Evolutionary conservation across 1,140 invertebrate genomes (phyloP).

Genomic region (Philopotamus ludificatus): DNA sequence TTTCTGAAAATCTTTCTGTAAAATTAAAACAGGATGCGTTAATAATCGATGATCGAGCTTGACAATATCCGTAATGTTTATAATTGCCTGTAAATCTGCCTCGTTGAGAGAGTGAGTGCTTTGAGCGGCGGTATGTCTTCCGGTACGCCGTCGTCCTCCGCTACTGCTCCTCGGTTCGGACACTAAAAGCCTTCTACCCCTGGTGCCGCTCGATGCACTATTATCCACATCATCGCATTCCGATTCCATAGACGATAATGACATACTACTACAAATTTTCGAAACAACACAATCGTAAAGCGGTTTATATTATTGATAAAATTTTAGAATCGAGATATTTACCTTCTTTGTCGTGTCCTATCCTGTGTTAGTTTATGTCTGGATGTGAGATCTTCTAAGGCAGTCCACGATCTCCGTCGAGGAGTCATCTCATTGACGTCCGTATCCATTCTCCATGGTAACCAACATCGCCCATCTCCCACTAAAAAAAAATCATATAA

Average conservation of each 20-base stretch:
- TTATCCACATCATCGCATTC: constrained; percentile 64
- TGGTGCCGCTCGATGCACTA: constrained; percentile 48
- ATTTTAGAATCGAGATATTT: constrained; percentile 32
- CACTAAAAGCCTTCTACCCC: constrained; percentile 43
- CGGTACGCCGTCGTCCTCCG: constrained; percentile 44
- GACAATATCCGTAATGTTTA: background rate
- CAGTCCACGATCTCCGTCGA: constrained; percentile 78
- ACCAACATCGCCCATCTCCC: constrained; percentile 46
- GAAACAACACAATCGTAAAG: too few species aligned
- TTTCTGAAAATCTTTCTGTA: constrained; percentile 61
- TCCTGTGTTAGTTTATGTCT: constrained; percentile 50
- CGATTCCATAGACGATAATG: constrained; percentile 72
- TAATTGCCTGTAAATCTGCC: constrained; percentile 73
- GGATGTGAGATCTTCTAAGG: constrained; percentile 64
- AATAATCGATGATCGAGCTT: background rate
- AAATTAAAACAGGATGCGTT: constrained; percentile 4
- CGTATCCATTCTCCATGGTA: constrained; percentile 51
- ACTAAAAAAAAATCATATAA: constrained; percentile 29
- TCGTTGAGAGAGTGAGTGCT: constrained; percentile 84
- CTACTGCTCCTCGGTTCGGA: constrained; percentile 47
- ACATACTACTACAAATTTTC: constrained; percentile 59
- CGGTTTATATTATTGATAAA: too few species aligned
- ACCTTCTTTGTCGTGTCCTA: constrained; percentile 58
- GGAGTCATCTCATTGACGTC: constrained; percentile 55
- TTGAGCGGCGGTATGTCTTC: constrained; percentile 42